phyloP scores from a whole-genome alignment of 2,888 invertebrate genomes.

The Metacarcinus magister region DNA sequence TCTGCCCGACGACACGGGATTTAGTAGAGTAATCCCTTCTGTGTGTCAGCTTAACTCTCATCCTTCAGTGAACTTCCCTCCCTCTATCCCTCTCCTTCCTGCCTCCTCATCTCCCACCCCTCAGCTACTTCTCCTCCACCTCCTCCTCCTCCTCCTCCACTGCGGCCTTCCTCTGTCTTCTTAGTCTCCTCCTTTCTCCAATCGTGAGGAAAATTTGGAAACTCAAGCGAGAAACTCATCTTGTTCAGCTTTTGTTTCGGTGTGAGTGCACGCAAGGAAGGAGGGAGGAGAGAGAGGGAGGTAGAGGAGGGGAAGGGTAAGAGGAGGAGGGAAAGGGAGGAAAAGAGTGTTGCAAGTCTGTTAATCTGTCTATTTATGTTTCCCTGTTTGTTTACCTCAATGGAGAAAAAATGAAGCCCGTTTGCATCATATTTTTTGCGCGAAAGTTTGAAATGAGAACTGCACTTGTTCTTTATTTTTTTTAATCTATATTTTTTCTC shows the following conservation, averaged over 20 bases:
- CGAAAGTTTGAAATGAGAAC: neutral
- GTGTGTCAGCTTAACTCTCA: slow-evolving; percentile 17
- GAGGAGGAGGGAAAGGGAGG: neutral
- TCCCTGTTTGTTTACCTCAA: neutral
- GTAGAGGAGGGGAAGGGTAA: neutral
- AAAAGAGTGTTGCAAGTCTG: neutral
- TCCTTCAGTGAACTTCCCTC: slow-evolving; percentile 22
- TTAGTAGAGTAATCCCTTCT: neutral
- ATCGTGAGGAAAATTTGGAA: slow-evolving; percentile 26
- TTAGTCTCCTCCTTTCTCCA: neutral
- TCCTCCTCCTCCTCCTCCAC: neutral
- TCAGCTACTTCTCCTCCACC: neutral
- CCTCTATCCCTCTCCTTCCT: neutral
- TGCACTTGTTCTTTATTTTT: neutral
- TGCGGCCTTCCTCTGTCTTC: too few species aligned
- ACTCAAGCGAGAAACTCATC: slow-evolving; percentile 26
- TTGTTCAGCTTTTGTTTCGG: slow-evolving; percentile 21
- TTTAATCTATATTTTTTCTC: neutral
- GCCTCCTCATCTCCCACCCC: neutral
- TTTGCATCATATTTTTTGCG: neutral
- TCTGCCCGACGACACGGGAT: neutral
- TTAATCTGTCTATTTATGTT: slow-evolving; percentile 26
- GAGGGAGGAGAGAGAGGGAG: neutral
- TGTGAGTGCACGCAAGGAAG: neutral
- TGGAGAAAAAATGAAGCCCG: neutral